Base-by-base conservation (phyloP, 2,888 invertebrate species). In the Pollenia labialis region DNA sequence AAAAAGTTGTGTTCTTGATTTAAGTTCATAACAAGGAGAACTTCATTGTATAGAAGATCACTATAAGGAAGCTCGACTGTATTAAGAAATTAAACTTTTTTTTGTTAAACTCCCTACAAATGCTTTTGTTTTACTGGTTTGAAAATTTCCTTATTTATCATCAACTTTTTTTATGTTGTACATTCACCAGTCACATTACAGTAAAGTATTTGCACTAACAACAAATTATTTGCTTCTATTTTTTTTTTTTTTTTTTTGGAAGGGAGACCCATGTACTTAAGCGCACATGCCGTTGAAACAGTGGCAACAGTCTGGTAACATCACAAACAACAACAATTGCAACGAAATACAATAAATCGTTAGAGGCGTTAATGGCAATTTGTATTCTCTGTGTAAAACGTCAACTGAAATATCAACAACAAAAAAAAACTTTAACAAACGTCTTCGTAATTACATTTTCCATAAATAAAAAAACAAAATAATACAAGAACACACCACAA, bases 311-410 rank as follows among this genome's bases (percentile, higher is more conserved):
- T 69, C 50, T 64, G 12, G 16, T 54, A 54, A 71, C 69, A 79
- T 23, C 50, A 62, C 11, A 58, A 81, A 32, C 56, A 66, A 52
- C 71, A 76, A 50, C 40, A 81, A 52, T 11, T 18, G 46, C 69
- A 64, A 80, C 16, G 4, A 23, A 85, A 82, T 79, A 85, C 82
- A 82, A 85, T 82, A 72, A 83, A 83, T 82, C 80, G 80, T 82
- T 86, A 86, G 83, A 86, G 86, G 86, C 86, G 86, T 86, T 86
- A 52, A 86, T 80, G 66, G 87, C 84, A 74, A 87, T 87, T 87
- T 84, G 77, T 85, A 68, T 85, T 87, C 77, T 48, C 72, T 23
- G 76, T 77, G 64, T 77, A 81, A 87, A 87, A 84, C 87, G 87
- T 87, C 86, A 87, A 87, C 83, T 66, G 46, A 75, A 86, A 83